Base-by-base conservation (phyloP, 2,113 vertebrate genomes). In the Sporophila hypoxantha region DNA sequence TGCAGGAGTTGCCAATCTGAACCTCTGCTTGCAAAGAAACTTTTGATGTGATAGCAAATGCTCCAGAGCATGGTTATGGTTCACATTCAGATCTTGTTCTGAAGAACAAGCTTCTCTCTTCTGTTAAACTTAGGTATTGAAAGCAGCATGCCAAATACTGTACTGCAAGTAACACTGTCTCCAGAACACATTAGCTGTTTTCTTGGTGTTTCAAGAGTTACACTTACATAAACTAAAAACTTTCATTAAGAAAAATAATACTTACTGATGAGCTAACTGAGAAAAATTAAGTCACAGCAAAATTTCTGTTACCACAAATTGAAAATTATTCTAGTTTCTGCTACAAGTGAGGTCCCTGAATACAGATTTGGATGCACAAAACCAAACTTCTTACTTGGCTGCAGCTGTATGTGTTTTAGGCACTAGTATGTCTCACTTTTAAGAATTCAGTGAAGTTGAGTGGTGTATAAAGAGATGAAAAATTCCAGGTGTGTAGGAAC, bases 11-110 rank as follows among this genome's bases (percentile, higher is more conserved):
- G 82, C 64, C 67, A 74, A 80, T 71, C 52, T 62, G 73, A 91
- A 93, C 70, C 75, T 82, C 61, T 84, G 47, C 56, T 78, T 81
- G 56, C 49, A 89, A 76, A 76, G 55, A 73, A 88, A 82, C 77
- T 88, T 92, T 52, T 36, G 52, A 32, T 8, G 27, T 59, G 77
- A 91, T 49, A 56, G 42, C 32, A 78, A 90, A 78, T 53, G 74
- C 69, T 90, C 6, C 55, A 61, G 59, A 92, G 34, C 27, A 37
- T 7, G 18, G 59, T 50, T 90, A 50, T 5, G 1, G 55, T 73
- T 84, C 60, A 47, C 36, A 39, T n/a, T 74, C 59, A 57, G 60
- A 88, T 50, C 36, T 71, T 52, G 26, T 15, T 80, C 42, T 76
- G 57, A 85, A 81, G 69, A 91, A 49, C 18, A 85, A 59, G 68